Base-by-base conservation (phyloP, 2,797 vertebrate genomes). In the Apogon talboti region DNA sequence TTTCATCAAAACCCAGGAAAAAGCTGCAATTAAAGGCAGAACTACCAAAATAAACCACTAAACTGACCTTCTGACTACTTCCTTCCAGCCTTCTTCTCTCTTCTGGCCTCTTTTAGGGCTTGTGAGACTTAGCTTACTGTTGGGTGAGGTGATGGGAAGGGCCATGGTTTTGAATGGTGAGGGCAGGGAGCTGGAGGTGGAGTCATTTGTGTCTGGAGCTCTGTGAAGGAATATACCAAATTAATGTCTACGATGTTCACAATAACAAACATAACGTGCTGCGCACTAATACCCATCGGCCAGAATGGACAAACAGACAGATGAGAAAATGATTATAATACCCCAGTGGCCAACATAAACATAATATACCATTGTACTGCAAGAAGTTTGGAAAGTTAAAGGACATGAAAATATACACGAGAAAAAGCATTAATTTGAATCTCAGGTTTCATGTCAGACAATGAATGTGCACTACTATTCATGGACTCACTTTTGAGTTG, bases 71-170 rank as follows among this genome's bases (percentile, higher is more conserved):
- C 97, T 94, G 61, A 99, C 96, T 46, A 99, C 98, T 88, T 99
- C 98, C 91, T 99, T 99, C 98, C 98, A 99, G 10, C 98, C 98
- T 78, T 99, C 98, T 94, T 99, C 98, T 94, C 98, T 95, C 83
- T 98, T 99, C 80, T 96, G 97, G 57, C 95, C 95, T 91, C 97
- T 95, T 89, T 99, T 99, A 45, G 98, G 98, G 87, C 97, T 99
- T 59, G 96, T 97, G 85, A 98, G 93, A 89, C 96, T 99, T 87
- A 99, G 93, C 83, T 99, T 99, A 84, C 95, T 95, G 87, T 94
- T 98, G 84, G 97, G 95, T 72, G 97, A 96, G 58, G 88, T 92
- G 88, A 99, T 76, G 13, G 98, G 97, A 89, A 98, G 93, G 83
- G 95, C 94, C 80, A 97, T 95, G 63, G 96, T 91, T 90, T 98